phyloP scores from a whole-genome alignment of 2,888 invertebrate species.

The Argyra leucocephala region DNA sequence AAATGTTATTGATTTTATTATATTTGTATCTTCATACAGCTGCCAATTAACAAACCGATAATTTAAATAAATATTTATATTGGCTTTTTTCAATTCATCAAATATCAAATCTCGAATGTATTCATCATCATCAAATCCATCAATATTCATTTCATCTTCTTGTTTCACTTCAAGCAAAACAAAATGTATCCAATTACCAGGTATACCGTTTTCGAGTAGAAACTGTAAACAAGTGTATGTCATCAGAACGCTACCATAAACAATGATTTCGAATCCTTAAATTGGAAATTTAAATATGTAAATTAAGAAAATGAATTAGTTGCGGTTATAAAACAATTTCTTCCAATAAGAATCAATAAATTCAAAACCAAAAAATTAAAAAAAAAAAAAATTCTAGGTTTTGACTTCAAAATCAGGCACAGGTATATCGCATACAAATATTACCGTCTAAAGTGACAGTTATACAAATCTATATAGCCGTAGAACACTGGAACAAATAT shows the following conservation, averaged over 20 bases:
- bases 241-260: slow-evolving; percentile 47
- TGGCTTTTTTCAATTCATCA: slow-evolving; percentile 25
- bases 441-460: no score
- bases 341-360: no score
- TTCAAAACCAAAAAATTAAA: no score
- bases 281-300: no score
- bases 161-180: slow-evolving; percentile 33
- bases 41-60: slow-evolving; percentile 34
- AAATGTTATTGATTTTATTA: slow-evolving; percentile 30
- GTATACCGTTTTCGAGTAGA: slow-evolving; percentile 42
- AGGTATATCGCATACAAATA: no score
- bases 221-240: slow-evolving; percentile 45
- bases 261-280: slow-evolving; percentile 31
- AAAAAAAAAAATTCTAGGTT: no score
- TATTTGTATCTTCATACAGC: slow-evolving; percentile 22
- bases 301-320: no score
- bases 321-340: no score
- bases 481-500: no score
- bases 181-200: slow-evolving; percentile 42
- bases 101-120: slow-evolving; percentile 23
- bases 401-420: no score
- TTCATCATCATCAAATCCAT: slow-evolving; percentile 26
- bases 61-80: slow-evolving; percentile 28
- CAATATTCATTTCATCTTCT: slow-evolving; percentile 24
- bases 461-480: no score